A percentile compares a stretch with the other conserved stretches of the same genome.
These are phyloP conservation scores for Phalera bucephala DNA, from an alignment of 2,888 invertebrate genomes.

Conservation along the genomic window DNA sequence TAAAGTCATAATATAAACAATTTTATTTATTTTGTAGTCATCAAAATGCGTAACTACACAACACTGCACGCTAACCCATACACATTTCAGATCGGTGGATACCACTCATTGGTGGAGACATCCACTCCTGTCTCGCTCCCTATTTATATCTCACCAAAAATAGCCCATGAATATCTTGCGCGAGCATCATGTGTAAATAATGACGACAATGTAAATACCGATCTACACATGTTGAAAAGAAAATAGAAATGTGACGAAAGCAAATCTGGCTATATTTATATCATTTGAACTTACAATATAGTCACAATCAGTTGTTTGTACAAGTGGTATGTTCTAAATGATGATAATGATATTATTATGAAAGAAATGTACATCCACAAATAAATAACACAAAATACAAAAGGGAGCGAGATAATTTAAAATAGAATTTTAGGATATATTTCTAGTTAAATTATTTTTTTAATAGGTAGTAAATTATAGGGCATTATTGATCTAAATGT, in stretches of 20 bases:
- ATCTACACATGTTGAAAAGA: too few species aligned
- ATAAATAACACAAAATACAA: slow-evolving; percentile 4
- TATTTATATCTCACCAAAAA: slow-evolving; percentile 14
- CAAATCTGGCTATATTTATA: not conserved
- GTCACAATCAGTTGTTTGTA: slow-evolving; percentile 20
- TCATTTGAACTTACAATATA: too few species aligned
- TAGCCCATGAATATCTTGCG: slow-evolving; percentile 8
- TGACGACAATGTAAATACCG: too few species aligned
- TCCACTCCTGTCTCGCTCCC: slow-evolving; percentile 26
- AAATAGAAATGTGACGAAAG: slow-evolving; percentile 1
- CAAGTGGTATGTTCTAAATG: slow-evolving; percentile 13
- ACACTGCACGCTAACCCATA: slow-evolving; percentile 30
- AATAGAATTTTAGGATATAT: slow-evolving; percentile 20
- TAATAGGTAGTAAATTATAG: too few species aligned
- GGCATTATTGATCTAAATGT: too few species aligned
- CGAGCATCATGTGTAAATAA: too few species aligned
- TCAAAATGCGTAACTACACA: slow-evolving; percentile 34
- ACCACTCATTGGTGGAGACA: too few species aligned
- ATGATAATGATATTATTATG: slow-evolving; percentile 14
- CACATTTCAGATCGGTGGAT: slow-evolving; percentile 51
- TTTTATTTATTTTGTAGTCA: slow-evolving; percentile 54
- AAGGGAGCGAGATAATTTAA: slow-evolving; percentile 20
- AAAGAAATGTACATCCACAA: slow-evolving; percentile 9
- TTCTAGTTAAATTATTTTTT: slow-evolving; percentile 20
- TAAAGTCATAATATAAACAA: too few species aligned